Conservation (phyloP, 2,888 invertebrate genomes). For the Torymus texanus region DNA sequence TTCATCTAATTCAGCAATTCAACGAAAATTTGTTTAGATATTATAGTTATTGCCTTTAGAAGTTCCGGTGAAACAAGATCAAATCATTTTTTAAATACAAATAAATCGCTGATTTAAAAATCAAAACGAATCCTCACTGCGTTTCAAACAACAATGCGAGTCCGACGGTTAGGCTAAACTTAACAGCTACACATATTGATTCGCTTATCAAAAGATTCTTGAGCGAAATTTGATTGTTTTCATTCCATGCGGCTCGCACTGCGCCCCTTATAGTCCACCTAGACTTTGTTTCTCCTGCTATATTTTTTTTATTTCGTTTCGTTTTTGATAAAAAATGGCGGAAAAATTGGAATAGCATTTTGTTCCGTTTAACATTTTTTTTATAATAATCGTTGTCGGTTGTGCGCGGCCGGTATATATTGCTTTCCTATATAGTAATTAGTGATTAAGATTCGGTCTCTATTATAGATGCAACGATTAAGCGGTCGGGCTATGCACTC, state of each 20-base stretch:
- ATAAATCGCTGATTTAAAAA: background rate
- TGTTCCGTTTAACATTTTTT: background rate
- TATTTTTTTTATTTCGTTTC: conserved; percentile 26
- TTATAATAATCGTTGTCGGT: conserved; percentile 69
- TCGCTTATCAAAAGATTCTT: conserved; percentile 66
- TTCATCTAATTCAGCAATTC: no score
- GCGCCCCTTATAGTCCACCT: background rate
- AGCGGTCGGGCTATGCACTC: conserved; percentile 39
- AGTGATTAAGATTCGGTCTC: conserved; percentile 43
- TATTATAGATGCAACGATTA: conserved; percentile 1
- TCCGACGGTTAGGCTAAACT: conserved; percentile 62
- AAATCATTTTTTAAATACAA: no score
- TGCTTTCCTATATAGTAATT: conserved; percentile 43
- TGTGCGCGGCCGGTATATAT: conserved; percentile 67
- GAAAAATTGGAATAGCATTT: conserved; percentile 60
- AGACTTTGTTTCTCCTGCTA: background rate
- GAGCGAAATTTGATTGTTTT: conserved; percentile 72
- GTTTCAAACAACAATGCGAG: conserved; percentile 20
- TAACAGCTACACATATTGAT: conserved; percentile 61
- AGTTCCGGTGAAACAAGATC: no score
- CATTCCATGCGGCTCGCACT: conserved; percentile 24
- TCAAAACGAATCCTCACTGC: background rate
- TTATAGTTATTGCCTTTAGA: no score
- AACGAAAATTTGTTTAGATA: no score
- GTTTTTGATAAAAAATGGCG: conserved; percentile 66